These are phyloP conservation scores for Mythimna loreyi DNA, from an alignment of 2,888 invertebrate genomes.

Conservation along the genomic window DNA sequence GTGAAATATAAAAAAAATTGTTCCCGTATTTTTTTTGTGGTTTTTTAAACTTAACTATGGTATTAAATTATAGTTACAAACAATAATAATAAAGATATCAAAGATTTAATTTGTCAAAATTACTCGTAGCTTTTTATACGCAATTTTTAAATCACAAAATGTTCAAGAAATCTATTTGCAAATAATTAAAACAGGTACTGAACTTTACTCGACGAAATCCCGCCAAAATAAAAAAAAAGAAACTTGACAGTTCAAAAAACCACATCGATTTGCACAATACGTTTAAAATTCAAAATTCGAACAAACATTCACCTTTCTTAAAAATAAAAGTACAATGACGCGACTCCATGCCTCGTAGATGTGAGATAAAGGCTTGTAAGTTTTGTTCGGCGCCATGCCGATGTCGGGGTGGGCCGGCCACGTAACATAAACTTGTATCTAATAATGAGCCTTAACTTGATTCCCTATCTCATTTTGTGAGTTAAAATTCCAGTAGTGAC, in stretches of 20 bases:
- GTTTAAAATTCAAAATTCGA: slow-evolving; percentile 6
- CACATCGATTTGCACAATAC: slow-evolving; percentile 10
- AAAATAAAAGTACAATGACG: slow-evolving; percentile 28
- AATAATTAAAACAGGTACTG: too few species aligned
- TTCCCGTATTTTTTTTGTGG: too few species aligned
- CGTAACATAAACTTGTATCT: slow-evolving; percentile 62
- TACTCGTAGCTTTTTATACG: too few species aligned
- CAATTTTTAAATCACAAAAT: too few species aligned
- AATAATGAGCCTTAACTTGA: slow-evolving; percentile 59
- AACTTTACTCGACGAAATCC: too few species aligned
- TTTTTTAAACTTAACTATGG: background rate
- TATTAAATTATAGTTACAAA: background rate
- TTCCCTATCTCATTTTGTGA: slow-evolving; percentile 55
- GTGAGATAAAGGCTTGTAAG: slow-evolving; percentile 76
- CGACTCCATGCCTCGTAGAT: slow-evolving; percentile 74
- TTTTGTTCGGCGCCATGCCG: slow-evolving; percentile 77
- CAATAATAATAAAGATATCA: background rate
- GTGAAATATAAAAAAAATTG: too few species aligned
- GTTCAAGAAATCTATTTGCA: too few species aligned
- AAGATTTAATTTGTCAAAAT: background rate
- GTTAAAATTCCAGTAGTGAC: slow-evolving; percentile 60
- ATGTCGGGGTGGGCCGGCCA: slow-evolving; percentile 76
- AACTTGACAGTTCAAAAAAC: background rate
- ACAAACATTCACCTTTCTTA: slow-evolving; percentile 29
- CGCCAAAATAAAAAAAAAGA: too few species aligned